Evolutionary conservation across 1,140 invertebrate genomes (phyloP).

Genomic region (Venustaconcha ellipsiformis): DNA sequence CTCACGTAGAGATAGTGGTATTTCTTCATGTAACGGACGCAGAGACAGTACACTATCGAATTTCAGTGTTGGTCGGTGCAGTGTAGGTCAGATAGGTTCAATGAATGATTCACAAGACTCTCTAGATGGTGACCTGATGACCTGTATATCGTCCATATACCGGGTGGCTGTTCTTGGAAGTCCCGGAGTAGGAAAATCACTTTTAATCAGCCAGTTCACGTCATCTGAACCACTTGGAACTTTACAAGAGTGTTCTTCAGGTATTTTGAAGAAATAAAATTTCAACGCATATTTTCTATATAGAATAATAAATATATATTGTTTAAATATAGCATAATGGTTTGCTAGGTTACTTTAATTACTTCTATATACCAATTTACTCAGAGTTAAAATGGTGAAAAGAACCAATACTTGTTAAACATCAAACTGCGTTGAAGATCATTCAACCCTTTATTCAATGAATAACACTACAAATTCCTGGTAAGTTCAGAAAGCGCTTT

Average conservation of each 20-base stretch:
- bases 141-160: conserved; percentile 68
- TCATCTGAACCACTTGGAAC: conserved; percentile 94
- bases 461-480: too few species aligned
- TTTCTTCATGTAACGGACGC: conserved; percentile 7
- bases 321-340: too few species aligned
- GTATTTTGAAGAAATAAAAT: too few species aligned
- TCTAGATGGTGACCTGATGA: conserved; percentile 3
- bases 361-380: too few species aligned
- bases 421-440: too few species aligned
- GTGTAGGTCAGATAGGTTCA: conserved; percentile 5
- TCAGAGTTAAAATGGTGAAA: too few species aligned
- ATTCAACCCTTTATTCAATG: too few species aligned
- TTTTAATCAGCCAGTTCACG: conserved; percentile 90
- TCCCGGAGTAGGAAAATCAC: conserved; percentile 88
- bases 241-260: conserved; percentile 74
- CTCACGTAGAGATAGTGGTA: conserved; percentile 20
- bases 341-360: too few species aligned
- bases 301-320: too few species aligned
- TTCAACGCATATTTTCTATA: too few species aligned
- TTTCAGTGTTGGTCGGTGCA: conserved; percentile 1
- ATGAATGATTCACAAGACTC: conserved; percentile 30
- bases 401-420: too few species aligned
- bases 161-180: conserved; percentile 87
- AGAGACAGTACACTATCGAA: conserved; percentile 12
- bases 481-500: too few species aligned